Conservation (phyloP, 2,888 invertebrate species). For the Aelia acuminata region DNA sequence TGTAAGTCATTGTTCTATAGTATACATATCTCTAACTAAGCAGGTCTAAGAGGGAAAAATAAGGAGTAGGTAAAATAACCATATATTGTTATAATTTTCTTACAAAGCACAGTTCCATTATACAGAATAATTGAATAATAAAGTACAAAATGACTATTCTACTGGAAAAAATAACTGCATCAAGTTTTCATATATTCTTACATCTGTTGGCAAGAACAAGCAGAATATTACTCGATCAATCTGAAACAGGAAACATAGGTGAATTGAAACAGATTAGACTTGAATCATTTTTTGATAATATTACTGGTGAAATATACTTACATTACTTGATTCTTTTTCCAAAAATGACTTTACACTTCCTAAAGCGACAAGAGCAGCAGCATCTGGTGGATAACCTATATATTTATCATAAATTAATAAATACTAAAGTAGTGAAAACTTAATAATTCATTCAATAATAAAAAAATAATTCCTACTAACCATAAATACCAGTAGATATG, state of each 20-base stretch:
- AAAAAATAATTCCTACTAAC: conserved; percentile 68
- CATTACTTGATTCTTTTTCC: conserved; percentile 71
- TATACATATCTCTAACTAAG: neutral
- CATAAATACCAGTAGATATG: conserved; percentile 92
- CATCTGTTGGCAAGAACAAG: conserved; percentile 81
- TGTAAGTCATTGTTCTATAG: too few relatives aligned
- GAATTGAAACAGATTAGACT: conserved; percentile 30
- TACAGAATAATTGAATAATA: neutral
- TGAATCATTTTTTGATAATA: neutral
- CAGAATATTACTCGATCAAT: conserved; percentile 86
- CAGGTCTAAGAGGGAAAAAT: neutral
- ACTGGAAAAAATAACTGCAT: conserved; percentile 82
- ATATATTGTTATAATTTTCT: neutral
- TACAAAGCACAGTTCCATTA: neutral
- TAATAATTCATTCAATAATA: neutral
- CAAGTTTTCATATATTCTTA: conserved; percentile 79
- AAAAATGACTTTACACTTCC: conserved; percentile 78
- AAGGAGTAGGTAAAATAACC: neutral
- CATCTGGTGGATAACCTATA: conserved; percentile 81
- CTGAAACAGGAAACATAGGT: conserved; percentile 68
- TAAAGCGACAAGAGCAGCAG: conserved; percentile 84
- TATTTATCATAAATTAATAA: conserved; percentile 32
- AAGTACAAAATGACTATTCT: conserved; percentile 67
- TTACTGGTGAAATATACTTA: conserved; percentile 66
- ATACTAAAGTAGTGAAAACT: neutral